phyloP scores from a whole-genome alignment of 2,797 vertebrate genomes.

The Anisognathus igniventris region DNA sequence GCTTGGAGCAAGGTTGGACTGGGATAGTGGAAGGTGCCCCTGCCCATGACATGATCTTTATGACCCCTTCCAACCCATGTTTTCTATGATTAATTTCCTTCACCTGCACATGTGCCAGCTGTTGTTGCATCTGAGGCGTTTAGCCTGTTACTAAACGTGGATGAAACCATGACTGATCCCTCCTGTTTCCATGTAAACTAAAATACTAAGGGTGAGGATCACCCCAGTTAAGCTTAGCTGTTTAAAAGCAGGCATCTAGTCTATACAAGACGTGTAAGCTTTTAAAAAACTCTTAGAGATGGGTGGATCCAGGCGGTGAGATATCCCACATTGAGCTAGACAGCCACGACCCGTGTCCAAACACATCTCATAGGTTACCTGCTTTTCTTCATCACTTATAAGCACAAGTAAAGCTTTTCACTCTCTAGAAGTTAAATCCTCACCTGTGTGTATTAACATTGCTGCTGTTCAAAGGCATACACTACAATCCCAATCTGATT shows the following conservation, averaged over 20 bases:
- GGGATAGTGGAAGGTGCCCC: background rate
- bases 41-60: background rate
- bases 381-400: background rate
- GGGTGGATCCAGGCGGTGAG: background rate
- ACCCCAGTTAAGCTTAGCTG: background rate
- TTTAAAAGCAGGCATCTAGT: background rate
- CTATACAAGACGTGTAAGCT: background rate
- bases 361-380: background rate
- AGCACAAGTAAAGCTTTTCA: background rate
- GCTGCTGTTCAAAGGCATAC: background rate
- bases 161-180: background rate
- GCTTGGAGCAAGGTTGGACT: background rate
- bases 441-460: background rate
- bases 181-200: background rate
- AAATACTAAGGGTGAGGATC: background rate
- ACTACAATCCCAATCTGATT: background rate
- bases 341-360: background rate
- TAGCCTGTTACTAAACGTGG: background rate
- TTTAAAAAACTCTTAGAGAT: background rate
- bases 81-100: background rate
- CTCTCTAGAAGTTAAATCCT: background rate
- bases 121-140: background rate
- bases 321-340: background rate
- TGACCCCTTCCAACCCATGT: background rate
- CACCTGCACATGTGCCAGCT: background rate